Evolutionary conservation across 2,888 invertebrate genomes (phyloP), one percentile per base, ranked within the genome.

Genomic region (Caenorhabditis panamensis): DNA sequence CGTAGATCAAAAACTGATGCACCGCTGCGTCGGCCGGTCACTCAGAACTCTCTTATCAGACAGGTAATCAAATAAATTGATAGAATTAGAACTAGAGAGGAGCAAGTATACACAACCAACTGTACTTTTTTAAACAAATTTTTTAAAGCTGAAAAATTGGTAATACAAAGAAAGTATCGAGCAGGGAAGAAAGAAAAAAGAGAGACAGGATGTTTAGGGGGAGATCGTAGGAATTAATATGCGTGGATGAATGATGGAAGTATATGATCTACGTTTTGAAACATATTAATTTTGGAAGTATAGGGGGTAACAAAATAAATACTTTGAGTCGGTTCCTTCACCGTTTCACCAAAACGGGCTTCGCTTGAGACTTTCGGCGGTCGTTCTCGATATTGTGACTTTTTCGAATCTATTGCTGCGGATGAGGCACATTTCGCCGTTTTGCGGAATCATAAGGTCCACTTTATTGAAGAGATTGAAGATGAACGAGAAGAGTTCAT

Each of bases 331-430:
- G 36, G 20, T 56, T 53, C 8, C 3, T 18, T 13, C 16, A 9
- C 37, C 24, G 16, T 31, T 24, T 73, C 59, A 75, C 75, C 75
- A 75, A 20, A 66, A 66, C 8, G 75, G 66, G 51, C 66, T 66
- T 53, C 61, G 36, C 6, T 67, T 66, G 36, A 66, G 5, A 22
- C 41, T 51, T 4, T 66, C 75, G 9, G 1, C 18, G 2, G 51
- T 53, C 1, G 66, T 22, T 16, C 18, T 8, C 18, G 1, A 20
- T 13, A 26, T 20, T 2, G 13, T 2, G 13, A 41, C 13, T 20
- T 20, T 28, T n/a, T 8, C 63, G 16, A 26, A 37, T 31, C 31
- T 31, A 31, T 31, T 31, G 31, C n/a, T n/a, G n/a, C n/a, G n/a
- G n/a, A n/a, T n/a, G 36, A 66, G 6, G 36, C 75, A 75, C 53